Percentiles rank a stretch among this genome's conserved stretches.
phyloP scores from a whole-genome alignment of 2,113 vertebrate species.

The Chloebia gouldiae region DNA sequence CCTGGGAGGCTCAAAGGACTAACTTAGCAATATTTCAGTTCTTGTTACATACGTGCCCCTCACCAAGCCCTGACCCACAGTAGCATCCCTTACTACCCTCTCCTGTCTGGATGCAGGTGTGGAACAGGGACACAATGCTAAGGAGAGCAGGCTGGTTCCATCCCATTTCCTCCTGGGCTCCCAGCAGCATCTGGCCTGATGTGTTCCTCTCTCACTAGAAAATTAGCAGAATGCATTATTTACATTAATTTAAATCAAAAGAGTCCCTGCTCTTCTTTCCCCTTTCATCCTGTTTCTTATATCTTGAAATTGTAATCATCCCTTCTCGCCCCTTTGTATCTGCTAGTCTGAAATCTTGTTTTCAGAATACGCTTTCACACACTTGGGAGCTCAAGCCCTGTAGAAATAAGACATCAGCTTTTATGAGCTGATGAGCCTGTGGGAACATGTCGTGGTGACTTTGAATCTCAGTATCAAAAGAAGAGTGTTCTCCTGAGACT shows the following conservation, averaged over 20 bases:
- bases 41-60: not conserved
- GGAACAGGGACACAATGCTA: not conserved
- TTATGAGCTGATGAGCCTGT: not conserved
- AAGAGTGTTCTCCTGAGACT: not conserved
- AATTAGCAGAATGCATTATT: not conserved
- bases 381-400: not conserved
- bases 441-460: not conserved
- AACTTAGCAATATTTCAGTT: not conserved
- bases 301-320: not conserved
- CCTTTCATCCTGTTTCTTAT: not conserved
- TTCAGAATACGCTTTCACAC: not conserved
- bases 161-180: not conserved
- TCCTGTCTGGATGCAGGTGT: not conserved
- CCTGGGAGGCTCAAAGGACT: not conserved
- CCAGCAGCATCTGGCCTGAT: fast-evolving
- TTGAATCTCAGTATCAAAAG: not conserved
- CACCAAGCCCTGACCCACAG: not conserved
- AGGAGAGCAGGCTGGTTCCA: not conserved
- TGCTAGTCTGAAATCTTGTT: not conserved
- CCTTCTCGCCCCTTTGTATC: not conserved
- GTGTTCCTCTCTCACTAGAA: not conserved
- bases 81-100: not conserved
- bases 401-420: not conserved
- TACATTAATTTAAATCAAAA: not conserved
- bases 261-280: not conserved